Base-by-base conservation (phyloP, 2,888 invertebrate species). In the Epinotia nisella region DNA sequence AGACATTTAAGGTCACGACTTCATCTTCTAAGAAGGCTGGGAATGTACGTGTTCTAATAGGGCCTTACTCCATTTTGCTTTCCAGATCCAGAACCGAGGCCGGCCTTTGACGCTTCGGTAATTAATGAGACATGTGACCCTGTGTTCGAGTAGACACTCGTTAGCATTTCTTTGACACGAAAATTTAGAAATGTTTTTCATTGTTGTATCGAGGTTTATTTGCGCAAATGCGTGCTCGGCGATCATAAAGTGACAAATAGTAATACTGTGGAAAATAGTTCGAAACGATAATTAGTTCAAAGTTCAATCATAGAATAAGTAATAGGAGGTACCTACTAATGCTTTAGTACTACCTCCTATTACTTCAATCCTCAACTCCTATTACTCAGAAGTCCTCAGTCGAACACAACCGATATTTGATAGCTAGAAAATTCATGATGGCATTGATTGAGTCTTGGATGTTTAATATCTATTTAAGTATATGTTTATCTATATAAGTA, bases 81-180 rank as follows among this genome's bases (percentile, higher is more conserved):
- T 55, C 39, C 21, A 21, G 19, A n/a, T 10, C 15, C 15, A 55
- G 17, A 61, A 41, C 21, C 19, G 66, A 71, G 71, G 71, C 45
- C 66, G 45, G 24, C 19, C 59, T 55, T 71, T 66, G 55, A 60
- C 41, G 53, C 24, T 53, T 24, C 41, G 13, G 71, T 71, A 55
- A 71, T 71, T 71, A 66, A 71, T 60, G 71, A 66, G 55, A 70
- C 64, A 35, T 53, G 39, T 66, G 60, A 55, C 66, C 66, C 53
- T 71, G 71, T 29, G 59, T 13, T 35, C 21, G 41, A 60, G 56
- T 17, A 39, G 19, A 19, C 39, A 59, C 55, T 71, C 51, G 35
- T 71, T 65, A 59, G 39, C 66, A 60, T 60, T 51, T 29, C 41
- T 66, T 55, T 66, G 10, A 53, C 41, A 49, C 35, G 24, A 55